These are phyloP conservation scores for Luscinia luscinia DNA, from an alignment of 2,797 vertebrate species.

Conservation along the genomic window DNA sequence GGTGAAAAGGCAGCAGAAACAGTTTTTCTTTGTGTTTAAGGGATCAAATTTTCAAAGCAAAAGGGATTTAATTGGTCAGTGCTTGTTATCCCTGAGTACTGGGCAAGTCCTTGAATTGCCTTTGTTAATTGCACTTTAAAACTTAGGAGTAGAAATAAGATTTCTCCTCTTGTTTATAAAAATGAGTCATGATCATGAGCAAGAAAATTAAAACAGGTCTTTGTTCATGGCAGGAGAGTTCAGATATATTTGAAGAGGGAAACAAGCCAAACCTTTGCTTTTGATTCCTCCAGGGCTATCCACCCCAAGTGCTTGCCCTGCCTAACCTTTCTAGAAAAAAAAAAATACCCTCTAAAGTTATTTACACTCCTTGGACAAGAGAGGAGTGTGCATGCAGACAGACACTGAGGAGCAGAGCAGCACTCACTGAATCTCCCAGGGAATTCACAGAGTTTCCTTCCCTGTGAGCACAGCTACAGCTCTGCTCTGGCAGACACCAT, in stretches of 20 bases:
- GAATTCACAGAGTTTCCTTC: background rate
- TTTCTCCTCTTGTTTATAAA: background rate
- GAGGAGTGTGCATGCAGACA: background rate
- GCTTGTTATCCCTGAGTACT: background rate
- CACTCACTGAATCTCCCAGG: background rate
- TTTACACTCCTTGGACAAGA: background rate
- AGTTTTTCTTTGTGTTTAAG: background rate
- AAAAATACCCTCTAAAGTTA: background rate
- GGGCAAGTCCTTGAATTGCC: background rate
- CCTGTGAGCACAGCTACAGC: background rate
- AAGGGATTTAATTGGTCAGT: background rate
- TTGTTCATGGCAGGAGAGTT: background rate
- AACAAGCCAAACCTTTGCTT: background rate
- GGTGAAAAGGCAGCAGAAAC: background rate
- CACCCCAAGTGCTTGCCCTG: accelerated
- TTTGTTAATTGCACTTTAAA: background rate
- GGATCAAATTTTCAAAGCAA: background rate
- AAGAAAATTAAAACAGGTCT: background rate
- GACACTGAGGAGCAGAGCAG: background rate
- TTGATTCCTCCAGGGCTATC: background rate
- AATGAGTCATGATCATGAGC: background rate
- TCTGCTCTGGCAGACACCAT: background rate
- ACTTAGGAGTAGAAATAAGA: background rate
- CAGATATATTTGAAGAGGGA: background rate
- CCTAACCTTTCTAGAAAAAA: background rate